Evolutionary conservation across 1,140 invertebrate species (phyloP).

Genomic region (Bombus impatiens): DNA sequence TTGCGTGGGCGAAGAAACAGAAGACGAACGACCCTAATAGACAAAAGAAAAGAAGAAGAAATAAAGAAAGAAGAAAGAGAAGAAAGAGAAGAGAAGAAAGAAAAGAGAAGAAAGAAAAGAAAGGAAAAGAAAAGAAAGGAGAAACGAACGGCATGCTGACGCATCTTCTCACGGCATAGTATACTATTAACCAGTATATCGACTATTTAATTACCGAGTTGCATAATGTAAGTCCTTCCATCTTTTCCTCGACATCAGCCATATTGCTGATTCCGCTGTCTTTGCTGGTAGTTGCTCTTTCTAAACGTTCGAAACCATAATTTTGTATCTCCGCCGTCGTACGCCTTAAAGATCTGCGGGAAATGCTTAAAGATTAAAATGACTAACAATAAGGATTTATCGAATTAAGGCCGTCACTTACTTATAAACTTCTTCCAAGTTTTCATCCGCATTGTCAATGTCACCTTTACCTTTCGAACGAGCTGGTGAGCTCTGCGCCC

Average conservation of each 20-base stretch:
- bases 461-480: slow-evolving; percentile 73
- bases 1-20: slow-evolving; percentile 81
- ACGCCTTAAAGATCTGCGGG: slow-evolving; percentile 88
- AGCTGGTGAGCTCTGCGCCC: slow-evolving; percentile 77
- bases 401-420: slow-evolving; percentile 63
- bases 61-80: no score
- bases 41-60: background rate
- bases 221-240: slow-evolving; percentile 82
- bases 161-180: no score
- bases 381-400: slow-evolving; percentile 9
- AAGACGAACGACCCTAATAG: slow-evolving; percentile 80
- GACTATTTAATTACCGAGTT: slow-evolving; percentile 75
- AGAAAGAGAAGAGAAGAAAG: no score
- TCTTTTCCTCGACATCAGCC: slow-evolving; percentile 85
- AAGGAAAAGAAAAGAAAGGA: accelerated
- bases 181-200: background rate
- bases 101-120: accelerated
- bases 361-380: slow-evolving; percentile 51
- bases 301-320: slow-evolving; percentile 89
- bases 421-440: slow-evolving; percentile 93
- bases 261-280: slow-evolving; percentile 95
- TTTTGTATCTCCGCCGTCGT: slow-evolving; percentile 97
- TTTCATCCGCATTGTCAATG: slow-evolving; percentile 84
- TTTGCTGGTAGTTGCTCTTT: slow-evolving; percentile 91
- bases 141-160: no score